These are phyloP conservation scores for Gymnocheta viridis DNA, from an alignment of 2,888 invertebrate species.

Conservation along the genomic window DNA sequence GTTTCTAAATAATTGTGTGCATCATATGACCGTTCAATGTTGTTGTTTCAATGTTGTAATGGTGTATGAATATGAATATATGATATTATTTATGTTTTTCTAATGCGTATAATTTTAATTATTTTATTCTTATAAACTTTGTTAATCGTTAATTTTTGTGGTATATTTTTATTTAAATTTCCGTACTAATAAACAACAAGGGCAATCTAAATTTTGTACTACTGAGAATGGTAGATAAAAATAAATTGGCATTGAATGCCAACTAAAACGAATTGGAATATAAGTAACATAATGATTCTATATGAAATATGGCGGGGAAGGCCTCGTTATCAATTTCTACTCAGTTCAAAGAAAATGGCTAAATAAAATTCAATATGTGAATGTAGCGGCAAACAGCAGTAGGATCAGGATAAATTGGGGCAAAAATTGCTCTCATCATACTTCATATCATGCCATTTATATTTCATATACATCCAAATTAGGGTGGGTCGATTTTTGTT, in stretches of 20 bases:
- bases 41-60: conserved; percentile 65
- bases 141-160: not conserved
- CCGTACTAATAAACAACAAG: conserved; percentile 68
- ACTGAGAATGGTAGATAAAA: not conserved
- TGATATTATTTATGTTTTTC: not conserved
- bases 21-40: conserved; percentile 55
- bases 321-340: not conserved
- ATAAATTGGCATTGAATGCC: not conserved
- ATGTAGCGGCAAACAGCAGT: conserved; percentile 42
- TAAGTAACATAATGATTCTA: not conserved
- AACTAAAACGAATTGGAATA: not conserved
- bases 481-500: too few relatives aligned
- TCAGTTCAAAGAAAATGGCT: not conserved
- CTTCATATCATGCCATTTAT: not conserved
- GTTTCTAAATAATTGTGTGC: conserved; percentile 23
- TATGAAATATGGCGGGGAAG: not conserved
- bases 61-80: conserved; percentile 28
- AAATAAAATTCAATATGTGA: conserved; percentile 2
- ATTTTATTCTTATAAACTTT: not conserved
- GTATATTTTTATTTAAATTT: conserved; percentile 24
- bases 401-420: not conserved
- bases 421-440: not conserved
- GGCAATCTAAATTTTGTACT: conserved; percentile 61
- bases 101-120: not conserved
- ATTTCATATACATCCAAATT: not conserved